Evolutionary conservation across 2,888 invertebrate genomes (phyloP).

Genomic region (Gastrophysa polygoni): DNA sequence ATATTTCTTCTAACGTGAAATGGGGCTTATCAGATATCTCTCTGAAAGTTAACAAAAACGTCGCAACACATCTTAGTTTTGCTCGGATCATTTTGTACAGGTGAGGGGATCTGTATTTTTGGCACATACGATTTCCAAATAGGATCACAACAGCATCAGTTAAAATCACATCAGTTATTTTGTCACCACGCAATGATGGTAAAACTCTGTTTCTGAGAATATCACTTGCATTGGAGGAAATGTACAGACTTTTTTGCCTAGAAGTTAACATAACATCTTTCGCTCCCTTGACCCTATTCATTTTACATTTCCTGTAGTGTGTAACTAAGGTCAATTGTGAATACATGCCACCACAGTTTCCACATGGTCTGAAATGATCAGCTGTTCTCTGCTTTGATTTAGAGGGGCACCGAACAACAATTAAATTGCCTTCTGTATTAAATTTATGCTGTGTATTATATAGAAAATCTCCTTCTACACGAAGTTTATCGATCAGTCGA

Average conservation of each 20-base stretch:
- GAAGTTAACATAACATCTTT: slow-evolving; percentile 5
- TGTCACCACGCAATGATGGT: slow-evolving; percentile 12
- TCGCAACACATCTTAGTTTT: slow-evolving; percentile 20
- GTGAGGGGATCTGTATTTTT: slow-evolving; percentile 21
- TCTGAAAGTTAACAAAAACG: slow-evolving; percentile 8
- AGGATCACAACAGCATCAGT: slow-evolving; percentile 15
- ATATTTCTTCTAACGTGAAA: slow-evolving; percentile 11
- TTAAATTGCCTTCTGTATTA: slow-evolving; percentile 16
- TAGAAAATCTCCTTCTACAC: slow-evolving; percentile 9
- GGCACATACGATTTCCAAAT: slow-evolving; percentile 17
- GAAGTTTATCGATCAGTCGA: slow-evolving; percentile 2
- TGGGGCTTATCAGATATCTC: slow-evolving; percentile 11
- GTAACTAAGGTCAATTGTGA: slow-evolving; percentile 10
- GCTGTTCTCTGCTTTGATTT: slow-evolving; percentile 4
- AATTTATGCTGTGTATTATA: slow-evolving; percentile 11
- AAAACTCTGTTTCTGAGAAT: slow-evolving; percentile 15
- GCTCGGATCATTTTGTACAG: slow-evolving; percentile 17
- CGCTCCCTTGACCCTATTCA: not conserved
- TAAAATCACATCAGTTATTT: too few relatives aligned
- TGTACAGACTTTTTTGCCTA: slow-evolving; percentile 7
- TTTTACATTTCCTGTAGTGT: slow-evolving; percentile 12
- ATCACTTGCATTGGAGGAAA: slow-evolving; percentile 13
- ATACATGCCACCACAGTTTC: slow-evolving; percentile 16
- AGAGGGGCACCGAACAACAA: slow-evolving; percentile 13
- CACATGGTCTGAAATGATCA: slow-evolving; percentile 13